These are phyloP conservation scores for Strix occidentalis DNA, from an alignment of 2,797 vertebrate species.

Conservation along the genomic window DNA sequence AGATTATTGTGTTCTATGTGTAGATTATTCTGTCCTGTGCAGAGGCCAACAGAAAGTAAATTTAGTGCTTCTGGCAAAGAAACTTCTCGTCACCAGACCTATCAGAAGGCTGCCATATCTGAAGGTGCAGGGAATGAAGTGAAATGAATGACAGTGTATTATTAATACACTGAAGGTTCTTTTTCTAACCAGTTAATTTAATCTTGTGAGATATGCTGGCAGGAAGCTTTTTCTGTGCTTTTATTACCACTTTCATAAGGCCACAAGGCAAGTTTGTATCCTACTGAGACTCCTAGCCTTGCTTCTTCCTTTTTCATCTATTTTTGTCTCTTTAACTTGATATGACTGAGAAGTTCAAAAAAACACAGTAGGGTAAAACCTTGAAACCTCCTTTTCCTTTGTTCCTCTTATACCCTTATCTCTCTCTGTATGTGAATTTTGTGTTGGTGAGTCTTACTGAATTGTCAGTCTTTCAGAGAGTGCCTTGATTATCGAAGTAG, in stretches of 20 bases:
- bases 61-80: background rate
- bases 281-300: background rate
- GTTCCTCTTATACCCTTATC: background rate
- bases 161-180: background rate
- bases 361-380: background rate
- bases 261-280: background rate
- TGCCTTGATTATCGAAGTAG: background rate
- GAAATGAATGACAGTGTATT: background rate
- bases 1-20: background rate
- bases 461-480: background rate
- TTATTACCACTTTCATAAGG: background rate
- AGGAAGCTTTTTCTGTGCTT: background rate
- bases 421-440: background rate
- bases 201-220: background rate
- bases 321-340: background rate
- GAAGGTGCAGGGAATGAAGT: background rate
- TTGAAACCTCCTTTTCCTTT: slow-evolving; percentile 3
- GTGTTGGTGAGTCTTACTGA: background rate
- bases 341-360: background rate
- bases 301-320: background rate
- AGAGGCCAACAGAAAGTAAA: background rate
- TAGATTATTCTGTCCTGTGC: background rate
- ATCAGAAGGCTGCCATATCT: background rate
- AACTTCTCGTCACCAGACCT: background rate
- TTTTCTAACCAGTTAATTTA: background rate